These are phyloP conservation scores for Drosophila stalkeri DNA, from an alignment of 2,888 invertebrate genomes.

Conservation along the genomic window DNA sequence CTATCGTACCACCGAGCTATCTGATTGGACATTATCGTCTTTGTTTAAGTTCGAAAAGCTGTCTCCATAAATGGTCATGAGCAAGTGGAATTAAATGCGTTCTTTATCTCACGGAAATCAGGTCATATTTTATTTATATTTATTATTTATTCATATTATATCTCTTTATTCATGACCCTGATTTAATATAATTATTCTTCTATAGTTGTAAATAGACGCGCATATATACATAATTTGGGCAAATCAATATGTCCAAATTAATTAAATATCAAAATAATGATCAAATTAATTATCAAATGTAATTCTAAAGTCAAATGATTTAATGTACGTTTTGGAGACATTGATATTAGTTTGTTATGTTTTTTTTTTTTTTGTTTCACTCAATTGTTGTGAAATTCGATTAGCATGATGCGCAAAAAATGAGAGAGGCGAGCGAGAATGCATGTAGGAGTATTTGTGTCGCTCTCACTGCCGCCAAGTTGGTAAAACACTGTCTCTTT, in stretches of 20 bases:
- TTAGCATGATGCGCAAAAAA: conserved; percentile 46
- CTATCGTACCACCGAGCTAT: background rate
- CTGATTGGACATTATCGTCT: background rate
- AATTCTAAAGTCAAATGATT: background rate
- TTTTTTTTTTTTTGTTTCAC: conserved; percentile 11
- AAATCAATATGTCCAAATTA: background rate
- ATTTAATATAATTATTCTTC: background rate
- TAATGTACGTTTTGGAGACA: conserved; percentile 14
- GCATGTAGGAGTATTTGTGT: conserved; percentile 37
- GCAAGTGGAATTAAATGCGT: background rate
- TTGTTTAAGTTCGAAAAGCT: background rate
- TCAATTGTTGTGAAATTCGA: conserved; percentile 64
- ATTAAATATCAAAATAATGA: too few species aligned
- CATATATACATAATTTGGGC: background rate
- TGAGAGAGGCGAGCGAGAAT: conserved; percentile 16
- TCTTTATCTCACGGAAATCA: background rate
- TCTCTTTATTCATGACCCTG: conserved; percentile 25
- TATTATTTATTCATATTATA: background rate
- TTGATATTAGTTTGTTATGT: conserved; percentile 22
- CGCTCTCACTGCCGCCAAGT: background rate
- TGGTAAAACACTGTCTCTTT: conserved; percentile 12
- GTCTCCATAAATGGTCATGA: conserved; percentile 30
- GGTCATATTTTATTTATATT: background rate
- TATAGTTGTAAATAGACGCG: background rate
- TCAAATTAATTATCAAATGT: too few species aligned